Base-by-base conservation (phyloP, 2,797 vertebrate genomes). In the Chaunax sp. region DNA sequence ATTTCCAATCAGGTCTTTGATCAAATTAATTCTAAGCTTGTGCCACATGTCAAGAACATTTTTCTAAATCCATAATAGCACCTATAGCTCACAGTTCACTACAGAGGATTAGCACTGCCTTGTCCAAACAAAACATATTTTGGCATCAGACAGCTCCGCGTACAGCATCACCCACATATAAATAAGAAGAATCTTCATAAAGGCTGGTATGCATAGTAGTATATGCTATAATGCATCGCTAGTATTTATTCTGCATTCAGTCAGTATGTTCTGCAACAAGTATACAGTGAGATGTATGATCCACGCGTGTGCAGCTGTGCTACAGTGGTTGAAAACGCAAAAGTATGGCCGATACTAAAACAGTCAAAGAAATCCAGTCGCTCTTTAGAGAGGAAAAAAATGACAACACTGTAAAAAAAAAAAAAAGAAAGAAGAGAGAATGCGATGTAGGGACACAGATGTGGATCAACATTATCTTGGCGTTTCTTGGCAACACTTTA, bases 171-270 rank as follows among this genome's bases (percentile, higher is more conserved):
- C 19, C 33, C 47, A 41, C 26, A 3, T 65, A 68, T 71, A 75
- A 76, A 74, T 61, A 76, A 78, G 59, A 52, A 75, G 55, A 72
- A 75, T 82, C 80, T 76, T 66, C 62, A 75, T 69, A 62, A 74
- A 86, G 86, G 84, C 85, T 64, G 53, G 56, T 86, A 62, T 89
- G 85, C 86, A 90, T 86, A 91, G 90, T 80, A 74, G 66, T 51
- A 74, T 38, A 71, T 53, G 37, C 69, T 43, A 38, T 62, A 7
- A 55, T 81, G 63, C 73, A 75, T 53, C 28, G 28, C 60, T 54
- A 43, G 67, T 41, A 65, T 70, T 41, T 68, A 60, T 46, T 64
- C 74, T 74, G 53, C 60, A 58, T 58, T 80, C 74, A 63, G 33
- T 68, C 37, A 16, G 51, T 56, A 37, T 20, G 52, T 16, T 41